Base-by-base conservation (phyloP, 2,797 vertebrate species). In the Onychomys leucogaster region DNA sequence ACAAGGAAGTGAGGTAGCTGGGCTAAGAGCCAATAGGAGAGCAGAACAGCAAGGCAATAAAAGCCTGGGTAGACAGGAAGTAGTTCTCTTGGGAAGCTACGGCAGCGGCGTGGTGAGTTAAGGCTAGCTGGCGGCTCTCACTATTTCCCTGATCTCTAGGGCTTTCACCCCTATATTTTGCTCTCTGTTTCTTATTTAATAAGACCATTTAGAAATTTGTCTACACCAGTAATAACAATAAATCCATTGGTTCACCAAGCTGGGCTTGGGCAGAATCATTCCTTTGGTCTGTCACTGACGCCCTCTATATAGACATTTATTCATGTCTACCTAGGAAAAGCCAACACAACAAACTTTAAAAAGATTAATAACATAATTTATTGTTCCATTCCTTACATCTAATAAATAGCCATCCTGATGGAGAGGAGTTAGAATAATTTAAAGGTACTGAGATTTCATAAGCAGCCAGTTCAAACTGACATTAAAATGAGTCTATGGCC, bases 281-380 rank as follows among this genome's bases (percentile, higher is more conserved):
- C 43, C 46, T 52, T 37, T 71, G 65, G 13, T 55, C 34, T 87
- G 13, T 69, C 46, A 55, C 7, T 55, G 65, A 0, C 37, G 4
- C 46, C 71, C 65, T 27, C 4, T 11, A 29, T 27, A 10, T 16
- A 69, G 84, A n/a, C 32, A 55, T 71, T 52, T 69, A 69, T 52
- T 69, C 46, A 71, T 55, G 21, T 37, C 46, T 55, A 6, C 65
- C 65, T 14, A 55, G 65, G 65, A 37, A 87, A 71, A 27, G 34
- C 16, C 34, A 55, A 55, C 4, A 29, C 43, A 49, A 87, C 84
- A 55, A 84, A 94, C 29, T 89, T 89, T 52, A 65, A 96, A 92
- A 89, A 61, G 87, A 49, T 89, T 93, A 65, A 78, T 49, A 57
- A 80, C 12, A 63, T 83, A 94, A 87, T 92, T 57, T 63, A 34